phyloP scores from a whole-genome alignment of 1,140 invertebrate genomes.

The Bombus balteatus region DNA sequence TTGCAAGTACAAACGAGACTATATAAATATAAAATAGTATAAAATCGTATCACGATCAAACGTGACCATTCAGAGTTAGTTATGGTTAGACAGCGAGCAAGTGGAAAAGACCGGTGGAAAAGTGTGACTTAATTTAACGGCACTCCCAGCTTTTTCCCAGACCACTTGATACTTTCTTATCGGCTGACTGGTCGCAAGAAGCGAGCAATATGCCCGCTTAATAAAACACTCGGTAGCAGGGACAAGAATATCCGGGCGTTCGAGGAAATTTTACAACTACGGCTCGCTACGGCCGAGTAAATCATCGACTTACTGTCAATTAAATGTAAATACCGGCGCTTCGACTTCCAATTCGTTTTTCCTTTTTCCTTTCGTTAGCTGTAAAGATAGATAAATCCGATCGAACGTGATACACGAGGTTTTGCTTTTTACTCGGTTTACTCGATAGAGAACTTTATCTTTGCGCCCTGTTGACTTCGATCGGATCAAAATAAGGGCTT shows the following conservation, averaged over 20 bases:
- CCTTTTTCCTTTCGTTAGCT: background rate
- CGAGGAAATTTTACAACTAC: background rate
- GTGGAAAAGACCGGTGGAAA: conserved; percentile 2
- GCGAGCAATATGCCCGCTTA: conserved; percentile 16
- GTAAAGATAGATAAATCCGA: background rate
- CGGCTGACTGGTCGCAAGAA: conserved; percentile 14
- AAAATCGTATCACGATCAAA: background rate
- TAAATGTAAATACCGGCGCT: background rate
- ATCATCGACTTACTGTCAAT: conserved; percentile 12
- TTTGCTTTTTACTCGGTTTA: background rate
- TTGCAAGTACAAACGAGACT: background rate
- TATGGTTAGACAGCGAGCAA: background rate
- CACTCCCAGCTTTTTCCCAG: conserved; percentile 25
- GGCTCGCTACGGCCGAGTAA: background rate
- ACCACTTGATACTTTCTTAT: conserved; percentile 27
- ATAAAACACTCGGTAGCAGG: conserved; percentile 3
- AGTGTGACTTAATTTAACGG: conserved; percentile 24
- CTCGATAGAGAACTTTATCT: background rate
- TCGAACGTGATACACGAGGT: background rate
- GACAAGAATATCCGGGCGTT: conserved; percentile 4
- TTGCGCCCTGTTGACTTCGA: background rate
- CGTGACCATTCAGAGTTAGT: background rate
- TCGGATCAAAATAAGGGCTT: background rate
- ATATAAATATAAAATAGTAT: background rate
- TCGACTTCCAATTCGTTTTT: background rate